Conservation (phyloP, 2,888 invertebrate species). For the Cephus spinipes region DNA sequence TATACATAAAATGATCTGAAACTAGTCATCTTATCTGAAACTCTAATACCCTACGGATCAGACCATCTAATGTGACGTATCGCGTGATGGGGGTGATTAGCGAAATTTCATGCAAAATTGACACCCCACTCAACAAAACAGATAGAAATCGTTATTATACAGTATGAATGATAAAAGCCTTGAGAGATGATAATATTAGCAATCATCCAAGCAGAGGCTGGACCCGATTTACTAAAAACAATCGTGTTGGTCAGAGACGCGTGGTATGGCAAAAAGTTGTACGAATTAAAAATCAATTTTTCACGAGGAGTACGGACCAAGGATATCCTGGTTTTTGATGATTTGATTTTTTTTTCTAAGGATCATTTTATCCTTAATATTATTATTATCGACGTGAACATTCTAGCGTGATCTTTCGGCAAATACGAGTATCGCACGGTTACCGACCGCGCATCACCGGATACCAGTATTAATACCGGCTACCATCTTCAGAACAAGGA, state of each 20-base stretch:
- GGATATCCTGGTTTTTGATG: neutral
- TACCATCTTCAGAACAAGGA: neutral
- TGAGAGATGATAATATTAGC: neutral
- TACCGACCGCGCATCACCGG: constrained; percentile 36
- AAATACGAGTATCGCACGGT: constrained; percentile 31
- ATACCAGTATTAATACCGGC: neutral
- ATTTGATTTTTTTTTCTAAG: neutral
- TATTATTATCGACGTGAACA: neutral
- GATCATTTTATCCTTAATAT: neutral
- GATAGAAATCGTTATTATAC: neutral
- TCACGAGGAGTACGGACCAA: neutral
- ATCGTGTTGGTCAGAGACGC: neutral
- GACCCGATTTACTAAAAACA: neutral
- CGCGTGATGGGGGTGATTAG: neutral
- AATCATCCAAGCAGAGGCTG: neutral
- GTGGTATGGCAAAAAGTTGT: neutral
- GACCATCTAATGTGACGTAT: neutral
- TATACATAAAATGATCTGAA: too few species aligned
- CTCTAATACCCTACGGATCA: too few species aligned
- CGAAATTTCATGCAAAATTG: neutral
- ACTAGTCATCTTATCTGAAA: neutral
- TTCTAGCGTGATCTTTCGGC: constrained; percentile 41
- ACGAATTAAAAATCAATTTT: neutral
- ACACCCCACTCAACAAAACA: neutral
- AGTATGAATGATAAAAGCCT: neutral